Evolutionary conservation across 2,113 vertebrate species (phyloP).

Genomic region (Hucho hucho): DNA sequence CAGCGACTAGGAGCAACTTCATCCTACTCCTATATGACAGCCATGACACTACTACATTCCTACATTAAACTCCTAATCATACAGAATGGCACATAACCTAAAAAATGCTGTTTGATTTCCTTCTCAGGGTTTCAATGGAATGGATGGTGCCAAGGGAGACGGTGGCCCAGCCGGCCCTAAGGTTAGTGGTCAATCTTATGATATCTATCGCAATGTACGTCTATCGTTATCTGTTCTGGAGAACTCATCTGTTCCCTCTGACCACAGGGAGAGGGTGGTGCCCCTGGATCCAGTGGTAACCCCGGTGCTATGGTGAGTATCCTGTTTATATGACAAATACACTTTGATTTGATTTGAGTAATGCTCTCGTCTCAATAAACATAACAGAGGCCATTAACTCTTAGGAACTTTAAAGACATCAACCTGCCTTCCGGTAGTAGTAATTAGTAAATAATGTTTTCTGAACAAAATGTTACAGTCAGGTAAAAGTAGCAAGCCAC

Average conservation of each 20-base stretch:
- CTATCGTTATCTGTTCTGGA: neutral
- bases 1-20: too few species aligned
- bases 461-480: too few species aligned
- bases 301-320: slow-evolving; percentile 87
- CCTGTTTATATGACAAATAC: too few species aligned
- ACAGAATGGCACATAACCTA: neutral
- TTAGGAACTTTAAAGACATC: too few species aligned
- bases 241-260: slow-evolving; percentile 10
- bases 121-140: slow-evolving; percentile 89
- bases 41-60: neutral
- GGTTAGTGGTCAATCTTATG: slow-evolving; percentile 68
- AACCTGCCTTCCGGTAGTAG: too few species aligned
- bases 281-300: slow-evolving; percentile 86
- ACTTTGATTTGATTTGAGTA: too few species aligned
- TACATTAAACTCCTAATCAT: neutral
- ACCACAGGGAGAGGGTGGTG: slow-evolving; percentile 85
- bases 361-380: too few species aligned
- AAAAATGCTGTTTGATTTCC: slow-evolving; percentile 15
- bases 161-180: slow-evolving; percentile 91
- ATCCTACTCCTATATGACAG: neutral
- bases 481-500: too few species aligned
- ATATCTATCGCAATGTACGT: neutral
- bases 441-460: too few species aligned
- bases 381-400: too few species aligned
- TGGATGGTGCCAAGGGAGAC: slow-evolving; percentile 97